Evolutionary conservation across 2,113 vertebrate species (phyloP), one percentile per base, ranked within the genome.

Genomic region (Dasyurus viverrinus): DNA sequence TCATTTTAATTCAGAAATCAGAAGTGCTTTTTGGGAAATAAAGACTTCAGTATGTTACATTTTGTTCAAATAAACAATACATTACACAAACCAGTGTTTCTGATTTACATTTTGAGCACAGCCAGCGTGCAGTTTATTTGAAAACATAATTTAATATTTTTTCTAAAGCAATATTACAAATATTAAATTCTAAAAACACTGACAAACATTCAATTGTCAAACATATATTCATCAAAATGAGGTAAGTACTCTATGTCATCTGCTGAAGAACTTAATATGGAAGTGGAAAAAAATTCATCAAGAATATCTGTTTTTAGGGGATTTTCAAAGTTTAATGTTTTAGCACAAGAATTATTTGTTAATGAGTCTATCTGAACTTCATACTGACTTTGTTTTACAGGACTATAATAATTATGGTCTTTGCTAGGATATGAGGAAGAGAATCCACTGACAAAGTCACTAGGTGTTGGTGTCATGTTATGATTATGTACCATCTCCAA

Each of bases 161-260:
- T 84, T 23, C n/a, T 68, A 19, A 42, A 84, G 36, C 68, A 84
- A 42, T 84, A 42, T 23, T 84, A 84, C 68, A 42, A 84, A 84
- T 42, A 84, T 84, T 76, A n/a, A n/a, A 84, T 84, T 93, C 48
- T 92, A 93, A 96, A 90, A 94, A 96, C 27, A 96, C 91, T 95
- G 94, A 97, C 97, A 98, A 97, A 98, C 90, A 1, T 0, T 96
- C 97, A 99, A 96, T 95, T 96, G 95, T 98, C 98, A 98, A 99
- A 99, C 36, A 99, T 98, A 95, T 98, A 98, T 92, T 99, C 98
- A 96, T 99, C 99, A 92, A 99, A 99, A 92, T 98, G 98, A 97
- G 98, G 98, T 95, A 99, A 98, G 52, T 99, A 99, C 54, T 98
- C 97, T 0, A 98, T 96, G 95, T 99, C 99, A 95, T 97, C 98